phyloP scores from a whole-genome alignment of 2,113 vertebrate genomes.

The Burhinus bistriatus region DNA sequence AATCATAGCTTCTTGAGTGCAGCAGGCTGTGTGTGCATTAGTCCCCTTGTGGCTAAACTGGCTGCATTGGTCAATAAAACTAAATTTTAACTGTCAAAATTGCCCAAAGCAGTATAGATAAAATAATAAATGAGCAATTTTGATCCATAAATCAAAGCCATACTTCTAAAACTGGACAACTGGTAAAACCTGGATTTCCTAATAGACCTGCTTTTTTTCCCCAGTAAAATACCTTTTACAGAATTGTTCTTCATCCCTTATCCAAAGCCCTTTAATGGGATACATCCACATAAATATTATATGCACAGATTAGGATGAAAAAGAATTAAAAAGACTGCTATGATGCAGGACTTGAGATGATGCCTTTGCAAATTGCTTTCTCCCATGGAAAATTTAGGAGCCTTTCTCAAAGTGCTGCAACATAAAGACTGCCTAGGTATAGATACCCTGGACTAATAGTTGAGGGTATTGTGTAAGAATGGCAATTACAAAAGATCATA shows the following conservation, averaged over 20 bases:
- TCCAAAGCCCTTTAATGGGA: not conserved
- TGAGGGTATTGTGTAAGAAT: not conserved
- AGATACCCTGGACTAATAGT: not conserved
- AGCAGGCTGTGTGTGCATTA: constrained; percentile 68
- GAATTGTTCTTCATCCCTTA: not conserved
- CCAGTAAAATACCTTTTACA: not conserved
- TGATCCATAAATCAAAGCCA: constrained; percentile 79
- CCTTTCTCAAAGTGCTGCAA: not conserved
- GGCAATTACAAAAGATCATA: not conserved
- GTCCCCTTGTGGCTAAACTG: constrained; percentile 75
- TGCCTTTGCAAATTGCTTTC: not conserved
- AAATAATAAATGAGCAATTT: constrained; percentile 80
- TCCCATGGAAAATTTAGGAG: not conserved
- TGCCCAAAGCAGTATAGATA: constrained; percentile 77
- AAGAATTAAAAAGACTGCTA: not conserved
- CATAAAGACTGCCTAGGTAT: not conserved
- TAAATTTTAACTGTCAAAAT: constrained; percentile 82
- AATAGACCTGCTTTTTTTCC: not conserved
- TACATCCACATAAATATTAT: not conserved
- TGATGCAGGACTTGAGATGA: constrained; percentile 24
- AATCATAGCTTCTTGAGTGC: constrained; percentile 70
- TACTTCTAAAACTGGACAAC: constrained; percentile 66
- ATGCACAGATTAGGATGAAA: not conserved
- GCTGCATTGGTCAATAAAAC: constrained; percentile 80
- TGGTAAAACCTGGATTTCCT: constrained; percentile 65